These are phyloP conservation scores for Boloria selene DNA, from an alignment of 2,888 invertebrate species.

Conservation along the genomic window DNA sequence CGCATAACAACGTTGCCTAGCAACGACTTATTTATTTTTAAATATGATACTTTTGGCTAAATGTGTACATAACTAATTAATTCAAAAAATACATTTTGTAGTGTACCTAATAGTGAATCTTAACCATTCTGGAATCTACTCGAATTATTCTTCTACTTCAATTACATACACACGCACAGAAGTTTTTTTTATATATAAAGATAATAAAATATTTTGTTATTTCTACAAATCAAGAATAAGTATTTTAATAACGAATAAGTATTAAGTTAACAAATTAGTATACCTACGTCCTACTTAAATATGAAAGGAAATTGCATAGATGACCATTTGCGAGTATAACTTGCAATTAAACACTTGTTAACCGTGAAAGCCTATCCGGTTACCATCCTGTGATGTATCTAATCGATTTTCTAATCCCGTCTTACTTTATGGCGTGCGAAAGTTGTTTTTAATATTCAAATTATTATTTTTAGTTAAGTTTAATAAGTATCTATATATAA, in stretches of 20 bases:
- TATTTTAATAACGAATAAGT: no score
- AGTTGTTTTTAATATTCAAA: slow-evolving; percentile 6
- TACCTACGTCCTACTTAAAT: neutral
- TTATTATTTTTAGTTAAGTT: neutral
- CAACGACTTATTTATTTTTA: no score
- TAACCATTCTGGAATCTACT: no score
- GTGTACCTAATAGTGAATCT: no score
- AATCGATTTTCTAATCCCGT: slow-evolving; percentile 14
- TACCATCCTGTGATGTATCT: slow-evolving; percentile 13
- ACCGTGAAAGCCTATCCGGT: slow-evolving; percentile 23
- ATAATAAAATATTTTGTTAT: neutral
- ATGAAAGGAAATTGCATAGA: slow-evolving; percentile 7
- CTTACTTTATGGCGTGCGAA: slow-evolving; percentile 5
- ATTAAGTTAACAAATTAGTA: neutral
- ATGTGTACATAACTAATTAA: no score
- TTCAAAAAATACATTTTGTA: no score
- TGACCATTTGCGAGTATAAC: slow-evolving; percentile 1
- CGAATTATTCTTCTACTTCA: no score
- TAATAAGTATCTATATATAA: no score
- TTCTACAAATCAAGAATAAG: neutral
- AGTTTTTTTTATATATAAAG: no score
- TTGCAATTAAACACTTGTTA: slow-evolving; percentile 18
- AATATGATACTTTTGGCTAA: no score
- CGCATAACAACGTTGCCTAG: no score
- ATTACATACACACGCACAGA: no score